Base-by-base conservation (phyloP, 2,888 invertebrate species). In the Habrosyne pyritoides region DNA sequence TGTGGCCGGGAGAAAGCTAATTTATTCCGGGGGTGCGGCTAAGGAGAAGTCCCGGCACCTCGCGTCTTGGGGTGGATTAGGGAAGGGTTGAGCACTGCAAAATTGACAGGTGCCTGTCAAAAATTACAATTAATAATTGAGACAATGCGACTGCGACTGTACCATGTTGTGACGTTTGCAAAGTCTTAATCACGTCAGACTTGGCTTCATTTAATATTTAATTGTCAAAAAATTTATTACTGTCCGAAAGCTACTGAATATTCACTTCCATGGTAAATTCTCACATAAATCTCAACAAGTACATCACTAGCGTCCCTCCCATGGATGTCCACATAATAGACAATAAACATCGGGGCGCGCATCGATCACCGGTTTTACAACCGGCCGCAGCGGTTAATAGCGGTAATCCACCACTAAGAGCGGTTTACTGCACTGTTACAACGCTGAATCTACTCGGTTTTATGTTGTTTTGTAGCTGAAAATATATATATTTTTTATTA, bases 1-100 rank as follows among this genome's bases (percentile, higher is more conserved):
- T 93, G 94, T 94, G 93, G 90, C 84, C 85, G 89, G 93, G 93
- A 94, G 93, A 93, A 91, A 93, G 94, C 95, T 95, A 95, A 95
- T 95, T 95, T 95, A 95, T 95, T 95, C 95, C 84, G 88, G 73
- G 89, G 91, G 89, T 86, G 88, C 87, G 81, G 86, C 84, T 79
- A 85, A 88, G 88, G 86, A 88, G 88, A 80, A 84, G 82, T 79
- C 75, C 82, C 81, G 81, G 85, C 84, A 83, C 81, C 85, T 83
- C 84, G 83, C 86, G 82, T 91, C 91, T 91, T 89, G 88, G 86
- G 91, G 89, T 81, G 86, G 90, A 89, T 90, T 91, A 89, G 70
- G 78, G 86, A 91, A 91, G 91, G 92, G 91, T 91, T 91, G 90
- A 83, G 77, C 75, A 83, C 79, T 83, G 87, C 88, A 82, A 87